Percentiles rank a stretch among this genome's conserved stretches.
These are phyloP conservation scores for Marmota flaviventris DNA, from an alignment of 2,113 vertebrate species.

Conservation along the genomic window DNA sequence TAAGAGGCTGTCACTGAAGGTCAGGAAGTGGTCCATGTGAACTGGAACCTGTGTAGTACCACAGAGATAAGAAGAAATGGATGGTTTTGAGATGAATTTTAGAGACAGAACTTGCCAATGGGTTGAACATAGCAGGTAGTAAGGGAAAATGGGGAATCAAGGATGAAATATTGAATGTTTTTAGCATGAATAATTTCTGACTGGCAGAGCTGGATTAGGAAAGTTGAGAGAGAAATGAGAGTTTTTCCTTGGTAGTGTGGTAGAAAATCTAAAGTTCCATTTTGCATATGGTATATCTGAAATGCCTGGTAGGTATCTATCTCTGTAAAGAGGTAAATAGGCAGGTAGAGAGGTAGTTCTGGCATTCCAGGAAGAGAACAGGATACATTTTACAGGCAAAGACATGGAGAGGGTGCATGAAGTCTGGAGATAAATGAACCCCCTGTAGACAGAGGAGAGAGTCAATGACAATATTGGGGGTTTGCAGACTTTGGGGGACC, in stretches of 20 bases:
- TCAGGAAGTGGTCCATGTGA: not conserved
- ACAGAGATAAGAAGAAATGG: not conserved
- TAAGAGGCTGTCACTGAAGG: not conserved
- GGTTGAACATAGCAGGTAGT: not conserved
- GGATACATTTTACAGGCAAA: not conserved
- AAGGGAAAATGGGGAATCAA: not conserved
- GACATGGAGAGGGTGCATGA: not conserved
- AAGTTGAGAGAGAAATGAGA: not conserved
- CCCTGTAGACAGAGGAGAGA: not conserved
- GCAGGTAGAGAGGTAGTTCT: not conserved
- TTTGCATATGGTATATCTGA: not conserved
- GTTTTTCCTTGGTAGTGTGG: not conserved
- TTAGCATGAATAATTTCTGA: not conserved
- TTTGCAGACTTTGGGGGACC: not conserved
- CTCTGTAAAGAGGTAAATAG: not conserved
- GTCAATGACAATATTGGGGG: not conserved
- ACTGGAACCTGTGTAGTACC: not conserved
- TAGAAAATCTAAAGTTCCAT: not conserved
- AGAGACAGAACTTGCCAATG: not conserved
- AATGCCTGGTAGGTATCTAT: not conserved
- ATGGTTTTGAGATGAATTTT: not conserved
- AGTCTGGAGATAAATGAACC: not conserved
- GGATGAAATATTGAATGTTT: not conserved
- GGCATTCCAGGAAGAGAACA: not conserved
- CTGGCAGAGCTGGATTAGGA: not conserved